Evolutionary conservation across 2,888 invertebrate species (phyloP), one percentile per base, ranked within the genome.

Genomic region (Antheraea yamamai): DNA sequence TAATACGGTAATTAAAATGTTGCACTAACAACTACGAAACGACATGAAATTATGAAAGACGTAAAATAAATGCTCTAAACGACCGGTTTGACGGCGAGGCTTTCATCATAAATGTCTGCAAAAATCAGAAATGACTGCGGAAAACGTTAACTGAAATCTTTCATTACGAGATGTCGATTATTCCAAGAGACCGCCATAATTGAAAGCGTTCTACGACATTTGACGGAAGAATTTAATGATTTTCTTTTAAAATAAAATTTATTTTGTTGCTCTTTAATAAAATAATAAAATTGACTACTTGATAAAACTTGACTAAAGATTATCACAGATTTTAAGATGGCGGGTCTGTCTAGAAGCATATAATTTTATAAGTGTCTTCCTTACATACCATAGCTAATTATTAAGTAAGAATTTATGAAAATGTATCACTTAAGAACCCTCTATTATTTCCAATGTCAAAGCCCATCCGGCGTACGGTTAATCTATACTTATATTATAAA

Each of bases 51-150:
- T 23, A 61, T 23, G 18, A 68, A 35, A 30, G 30, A 14, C 30
- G 35, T 20, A 68, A 68, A 68, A 68, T 68, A 20, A 68, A 68
- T 35, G 6, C 68, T 30, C 23, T 68, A 68, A 68, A 35, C 6
- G 68, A 16, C 68, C 26, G 23, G 58, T 23, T 7, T 23, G 39
- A 61, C 20, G 23, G 20, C 7, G 12, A 72, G 51, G 55, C 55
- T 73, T 58, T 58, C n/a, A 35, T 35, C 35, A 58, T 58, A 73
- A 73, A 58, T 58, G 58, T 73, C 52, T 18, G 73, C 26, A 58
- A 58, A 73, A 73, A 73, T 73, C 64, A 39, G 64, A 73, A 73
- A 73, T 52, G 75, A 76, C 73, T 75, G 68, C 16, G 61, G 14
- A 55, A 35, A 39, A 39, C 47, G 64, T 8, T n/a, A 23, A 64